Evolutionary conservation across 2,113 vertebrate species (phyloP).

Genomic region (Ophthalmolycus amberensis): DNA sequence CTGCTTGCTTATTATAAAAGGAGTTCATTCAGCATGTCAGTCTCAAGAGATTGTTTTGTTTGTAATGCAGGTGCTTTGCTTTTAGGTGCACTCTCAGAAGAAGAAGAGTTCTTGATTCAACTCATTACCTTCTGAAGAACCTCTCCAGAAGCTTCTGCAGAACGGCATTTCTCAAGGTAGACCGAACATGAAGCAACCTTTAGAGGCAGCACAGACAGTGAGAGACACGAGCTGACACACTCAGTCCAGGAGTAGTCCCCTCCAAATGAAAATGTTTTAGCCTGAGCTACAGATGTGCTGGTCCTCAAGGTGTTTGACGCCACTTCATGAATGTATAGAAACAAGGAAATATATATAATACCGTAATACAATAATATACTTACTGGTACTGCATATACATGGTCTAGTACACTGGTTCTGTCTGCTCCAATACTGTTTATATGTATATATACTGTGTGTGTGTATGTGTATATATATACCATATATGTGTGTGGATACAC

Average conservation of each 20-base stretch:
- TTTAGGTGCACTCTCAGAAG: neutral
- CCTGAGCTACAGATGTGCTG: neutral
- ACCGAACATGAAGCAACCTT: neutral
- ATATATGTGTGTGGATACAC: too few species aligned
- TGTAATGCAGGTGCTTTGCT: neutral
- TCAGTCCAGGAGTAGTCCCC: neutral
- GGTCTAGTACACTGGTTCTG: too few species aligned
- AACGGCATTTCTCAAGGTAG: neutral
- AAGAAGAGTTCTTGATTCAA: neutral
- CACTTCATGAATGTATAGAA: neutral
- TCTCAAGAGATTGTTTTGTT: neutral
- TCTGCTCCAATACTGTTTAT: too few species aligned
- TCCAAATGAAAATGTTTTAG: too few species aligned
- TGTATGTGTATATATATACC: too few species aligned
- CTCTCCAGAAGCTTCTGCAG: neutral
- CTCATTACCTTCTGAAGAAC: neutral
- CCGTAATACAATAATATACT: too few species aligned
- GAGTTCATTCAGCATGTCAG: neutral
- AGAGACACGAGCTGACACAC: neutral
- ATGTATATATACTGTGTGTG: too few species aligned
- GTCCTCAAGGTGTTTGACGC: neutral
- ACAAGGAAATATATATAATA: too few species aligned
- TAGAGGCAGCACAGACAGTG: too few species aligned
- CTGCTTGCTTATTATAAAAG: neutral
- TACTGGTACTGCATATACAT: too few species aligned